Conservation (phyloP, 2,113 vertebrate species). For the Chaetura pelagica region DNA sequence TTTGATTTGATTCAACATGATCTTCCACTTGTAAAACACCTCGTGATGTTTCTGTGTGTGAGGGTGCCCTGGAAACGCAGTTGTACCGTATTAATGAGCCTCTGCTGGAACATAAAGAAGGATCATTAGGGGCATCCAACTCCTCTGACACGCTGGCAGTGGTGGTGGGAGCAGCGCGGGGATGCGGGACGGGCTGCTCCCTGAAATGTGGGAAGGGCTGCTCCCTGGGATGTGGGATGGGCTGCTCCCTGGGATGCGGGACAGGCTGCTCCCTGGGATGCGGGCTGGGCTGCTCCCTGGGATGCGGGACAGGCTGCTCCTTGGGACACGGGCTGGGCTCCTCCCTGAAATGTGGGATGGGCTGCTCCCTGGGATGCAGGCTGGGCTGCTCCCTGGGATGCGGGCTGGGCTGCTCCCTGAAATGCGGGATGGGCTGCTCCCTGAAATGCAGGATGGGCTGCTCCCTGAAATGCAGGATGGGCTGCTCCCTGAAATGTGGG, state of each 20-base stretch:
- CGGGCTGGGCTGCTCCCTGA: not conserved
- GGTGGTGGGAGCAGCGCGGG: not conserved
- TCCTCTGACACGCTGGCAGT: not conserved
- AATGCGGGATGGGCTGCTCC: rapidly evolving
- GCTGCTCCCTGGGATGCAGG: rapidly evolving
- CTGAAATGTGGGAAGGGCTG: not conserved
- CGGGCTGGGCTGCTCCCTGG: not conserved
- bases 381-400: rapidly evolving
- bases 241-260: not conserved
- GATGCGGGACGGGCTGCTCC: not conserved
- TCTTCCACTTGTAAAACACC: conserved; percentile 68
- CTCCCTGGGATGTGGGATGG: too few relatives aligned
- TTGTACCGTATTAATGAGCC: conserved; percentile 62
- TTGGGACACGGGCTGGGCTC: not conserved
- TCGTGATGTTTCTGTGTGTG: conserved; percentile 57
- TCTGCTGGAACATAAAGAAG: conserved; percentile 54
- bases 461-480: rapidly evolving
- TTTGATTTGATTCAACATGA: conserved; percentile 73
- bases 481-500: rapidly evolving
- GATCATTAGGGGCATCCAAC: conserved; percentile 60
- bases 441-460: rapidly evolving
- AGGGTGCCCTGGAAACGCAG: conserved; percentile 64
- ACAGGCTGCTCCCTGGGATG: rapidly evolving
- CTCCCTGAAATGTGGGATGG: rapidly evolving
- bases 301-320: too few relatives aligned